Evolutionary conservation across 1,140 invertebrate species (phyloP), one percentile per base, ranked within the genome.

Genomic region (Micrasema minimum): DNA sequence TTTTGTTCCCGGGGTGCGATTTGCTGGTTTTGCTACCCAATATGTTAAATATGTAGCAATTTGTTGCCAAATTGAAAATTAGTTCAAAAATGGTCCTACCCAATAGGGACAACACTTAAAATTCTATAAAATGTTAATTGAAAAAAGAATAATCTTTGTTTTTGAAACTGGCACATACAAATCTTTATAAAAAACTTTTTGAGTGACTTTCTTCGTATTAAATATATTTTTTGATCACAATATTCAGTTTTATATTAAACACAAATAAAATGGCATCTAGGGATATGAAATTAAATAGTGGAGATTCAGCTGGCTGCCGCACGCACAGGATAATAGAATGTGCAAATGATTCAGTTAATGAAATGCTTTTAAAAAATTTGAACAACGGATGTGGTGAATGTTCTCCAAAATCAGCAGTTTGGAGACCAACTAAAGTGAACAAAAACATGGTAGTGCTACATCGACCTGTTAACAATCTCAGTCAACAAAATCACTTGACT

Each of bases 251-350:
- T n/a, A n/a, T 7, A 10, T 51, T 26, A 7, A 10, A 23, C 10
- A 43, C n/a, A 43, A 37, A 38, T 31, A 31, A 31, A 61, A 61
- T 61, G 57, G 1, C 57, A 41, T 43, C 35, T 22, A 43, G 38
- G 22, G 57, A 61, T 41, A n/a, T 61, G 11, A 43, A 43, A 61
- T 43, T 61, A 43, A 61, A 43, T 43, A 61, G 7, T 22, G 64
- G 64, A 37, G 64, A 66, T 53, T 43, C 16, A 5, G 11, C 48
- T 37, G 5, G 35, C 14, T 51, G 31, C 20, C 23, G 50, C 6
- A 66, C 64, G 38, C 64, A 66, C 31, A 31, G 31, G 12, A 16
- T 66, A 7, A 12, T 51, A 6, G 48, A 53, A 37, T 38, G 12
- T 22, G 45, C 48, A 20, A 14, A 18, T 9, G 35, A 51, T 51